Conservation (phyloP, 2,797 vertebrate genomes). For the Pseudocheirus occidentalis region DNA sequence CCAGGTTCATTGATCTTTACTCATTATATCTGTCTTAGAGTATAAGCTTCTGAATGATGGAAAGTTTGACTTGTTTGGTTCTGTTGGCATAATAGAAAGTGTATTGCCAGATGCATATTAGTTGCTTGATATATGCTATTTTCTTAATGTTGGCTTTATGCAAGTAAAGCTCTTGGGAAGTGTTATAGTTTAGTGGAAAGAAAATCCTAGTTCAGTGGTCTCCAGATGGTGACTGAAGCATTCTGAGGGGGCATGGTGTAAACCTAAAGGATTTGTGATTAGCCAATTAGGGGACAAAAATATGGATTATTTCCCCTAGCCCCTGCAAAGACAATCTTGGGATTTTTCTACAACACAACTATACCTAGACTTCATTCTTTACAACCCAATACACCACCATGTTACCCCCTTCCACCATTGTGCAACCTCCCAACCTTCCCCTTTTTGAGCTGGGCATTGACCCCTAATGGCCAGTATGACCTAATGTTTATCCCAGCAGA, state of each 20-base stretch:
- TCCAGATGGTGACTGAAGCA: background rate
- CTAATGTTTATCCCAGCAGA: background rate
- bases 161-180: background rate
- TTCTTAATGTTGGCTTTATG: background rate
- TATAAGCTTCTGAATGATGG: background rate
- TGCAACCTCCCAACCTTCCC: background rate
- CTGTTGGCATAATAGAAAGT: background rate
- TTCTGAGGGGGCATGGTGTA: background rate
- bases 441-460: background rate
- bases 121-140: background rate
- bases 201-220: background rate
- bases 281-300: background rate
- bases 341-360: background rate
- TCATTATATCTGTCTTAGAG: background rate
- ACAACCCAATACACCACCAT: background rate
- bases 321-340: background rate
- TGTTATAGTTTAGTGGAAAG: background rate
- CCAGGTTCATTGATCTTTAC: background rate
- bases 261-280: background rate
- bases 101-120: background rate
- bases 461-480: background rate
- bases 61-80: background rate
- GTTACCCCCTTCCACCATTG: background rate
- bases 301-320: background rate
- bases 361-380: background rate